Evolutionary conservation across 2,888 invertebrate species (phyloP).

Genomic region (Phyllotreta cruciferae): DNA sequence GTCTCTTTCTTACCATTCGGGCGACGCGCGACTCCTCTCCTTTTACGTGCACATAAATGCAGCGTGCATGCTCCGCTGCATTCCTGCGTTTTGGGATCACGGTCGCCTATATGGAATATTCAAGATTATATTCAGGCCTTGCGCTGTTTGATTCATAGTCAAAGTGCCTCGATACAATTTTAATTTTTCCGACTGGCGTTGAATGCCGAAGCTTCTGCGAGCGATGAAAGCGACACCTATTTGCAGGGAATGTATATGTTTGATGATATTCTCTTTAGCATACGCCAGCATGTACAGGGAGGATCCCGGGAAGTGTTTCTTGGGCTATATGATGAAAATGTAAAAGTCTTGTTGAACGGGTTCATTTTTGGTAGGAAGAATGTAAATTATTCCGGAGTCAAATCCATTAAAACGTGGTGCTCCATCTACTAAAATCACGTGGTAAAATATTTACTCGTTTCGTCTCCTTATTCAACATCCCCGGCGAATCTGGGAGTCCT

Average conservation of each 20-base stretch:
- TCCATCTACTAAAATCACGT: constrained; percentile 3
- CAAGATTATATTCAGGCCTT: constrained; percentile 39
- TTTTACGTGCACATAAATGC: constrained; percentile 13
- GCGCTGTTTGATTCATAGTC: constrained; percentile 11
- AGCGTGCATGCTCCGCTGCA: constrained; percentile 43
- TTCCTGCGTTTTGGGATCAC: constrained; percentile 47
- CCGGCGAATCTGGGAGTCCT: constrained; percentile 4
- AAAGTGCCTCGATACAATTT: background rate
- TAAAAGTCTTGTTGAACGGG: too few species aligned
- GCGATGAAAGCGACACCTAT: too few species aligned
- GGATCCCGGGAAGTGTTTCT: too few species aligned
- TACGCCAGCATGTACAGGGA: too few species aligned
- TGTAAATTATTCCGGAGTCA: background rate
- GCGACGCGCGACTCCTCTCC: constrained; percentile 4
- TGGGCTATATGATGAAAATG: too few species aligned
- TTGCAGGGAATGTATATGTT: too few species aligned
- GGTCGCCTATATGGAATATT: constrained; percentile 39
- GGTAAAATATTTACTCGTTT: constrained; percentile 17
- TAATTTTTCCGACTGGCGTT: too few species aligned
- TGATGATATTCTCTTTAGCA: too few species aligned
- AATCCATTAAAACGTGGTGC: background rate
- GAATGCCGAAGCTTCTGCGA: too few species aligned
- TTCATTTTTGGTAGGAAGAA: background rate
- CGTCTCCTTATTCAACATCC: constrained; percentile 7
- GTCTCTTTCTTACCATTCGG: constrained; percentile 13